Evolutionary conservation across 1,140 invertebrate species (phyloP).

Genomic region (Hypothenemus hampei): DNA sequence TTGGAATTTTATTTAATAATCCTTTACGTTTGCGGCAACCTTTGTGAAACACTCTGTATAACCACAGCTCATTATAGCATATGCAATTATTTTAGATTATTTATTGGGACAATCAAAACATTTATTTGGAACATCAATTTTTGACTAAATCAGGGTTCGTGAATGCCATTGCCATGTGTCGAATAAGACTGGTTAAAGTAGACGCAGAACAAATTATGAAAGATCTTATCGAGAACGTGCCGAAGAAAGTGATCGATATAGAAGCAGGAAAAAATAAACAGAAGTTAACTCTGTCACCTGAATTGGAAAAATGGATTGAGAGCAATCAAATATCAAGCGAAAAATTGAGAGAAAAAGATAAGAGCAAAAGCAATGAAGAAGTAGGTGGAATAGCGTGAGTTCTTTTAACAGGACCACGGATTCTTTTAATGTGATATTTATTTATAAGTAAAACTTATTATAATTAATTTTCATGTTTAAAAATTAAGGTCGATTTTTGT

Average conservation of each 20-base stretch:
- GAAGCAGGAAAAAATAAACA: conserved; percentile 48
- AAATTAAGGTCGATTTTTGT: no score
- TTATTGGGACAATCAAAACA: conserved; percentile 78
- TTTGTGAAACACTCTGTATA: neutral
- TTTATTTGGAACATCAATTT: conserved; percentile 85
- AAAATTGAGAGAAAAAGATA: conserved; percentile 27
- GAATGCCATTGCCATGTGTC: conserved; percentile 72
- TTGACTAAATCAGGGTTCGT: conserved; percentile 75
- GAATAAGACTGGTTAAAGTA: conserved; percentile 68
- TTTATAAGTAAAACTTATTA: no score
- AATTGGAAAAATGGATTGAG: conserved; percentile 61
- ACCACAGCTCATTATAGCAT: neutral
- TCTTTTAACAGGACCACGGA: no score
- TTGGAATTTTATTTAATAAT: neutral
- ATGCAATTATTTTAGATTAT: conserved; percentile 52
- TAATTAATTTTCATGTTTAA: no score
- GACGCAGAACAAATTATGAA: conserved; percentile 49
- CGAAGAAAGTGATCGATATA: conserved; percentile 41
- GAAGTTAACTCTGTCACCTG: conserved; percentile 54
- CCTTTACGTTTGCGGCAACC: neutral
- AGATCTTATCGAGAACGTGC: conserved; percentile 32
- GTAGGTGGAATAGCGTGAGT: no score
- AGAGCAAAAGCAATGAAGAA: conserved; percentile 8
- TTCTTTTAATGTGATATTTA: no score
- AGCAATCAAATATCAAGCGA: conserved; percentile 63